Evolutionary conservation across 2,113 vertebrate species (phyloP).

Genomic region (Rana temporaria): DNA sequence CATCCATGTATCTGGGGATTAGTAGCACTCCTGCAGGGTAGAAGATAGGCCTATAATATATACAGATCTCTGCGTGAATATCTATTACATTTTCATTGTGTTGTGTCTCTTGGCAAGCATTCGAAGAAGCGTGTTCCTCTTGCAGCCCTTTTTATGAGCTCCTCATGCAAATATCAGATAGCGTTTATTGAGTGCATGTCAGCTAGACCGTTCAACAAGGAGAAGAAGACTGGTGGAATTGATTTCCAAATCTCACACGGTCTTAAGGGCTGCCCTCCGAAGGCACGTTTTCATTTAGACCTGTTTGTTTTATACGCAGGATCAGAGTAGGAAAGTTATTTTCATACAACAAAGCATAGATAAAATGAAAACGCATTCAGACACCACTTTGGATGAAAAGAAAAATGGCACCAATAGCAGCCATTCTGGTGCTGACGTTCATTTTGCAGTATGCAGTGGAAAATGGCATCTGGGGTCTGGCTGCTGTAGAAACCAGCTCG

Average conservation of each 20-base stretch:
- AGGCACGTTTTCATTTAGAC: neutral
- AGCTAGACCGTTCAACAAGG: neutral
- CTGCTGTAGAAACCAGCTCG: no score
- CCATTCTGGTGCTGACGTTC: no score
- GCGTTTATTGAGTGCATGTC: neutral
- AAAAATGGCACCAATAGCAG: no score
- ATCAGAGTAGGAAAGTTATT: neutral
- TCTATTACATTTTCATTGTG: constrained; percentile 29
- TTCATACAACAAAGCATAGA: neutral
- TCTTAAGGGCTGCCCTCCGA: neutral
- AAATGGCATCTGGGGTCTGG: no score
- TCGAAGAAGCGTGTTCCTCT: neutral
- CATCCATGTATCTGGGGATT: constrained; percentile 11
- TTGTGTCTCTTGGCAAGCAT: neutral
- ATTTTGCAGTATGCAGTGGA: no score
- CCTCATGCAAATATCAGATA: constrained; percentile 1
- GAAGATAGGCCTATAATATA: neutral
- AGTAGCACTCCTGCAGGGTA: neutral
- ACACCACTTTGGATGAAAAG: no score
- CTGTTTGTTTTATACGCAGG: neutral
- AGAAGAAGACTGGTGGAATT: neutral
- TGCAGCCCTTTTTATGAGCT: constrained; percentile 10
- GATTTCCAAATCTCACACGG: neutral
- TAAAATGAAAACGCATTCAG: no score
- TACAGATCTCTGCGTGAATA: neutral